These are phyloP conservation scores for Paraescarpia echinospica DNA, from an alignment of 1,140 invertebrate genomes.

Conservation along the genomic window DNA sequence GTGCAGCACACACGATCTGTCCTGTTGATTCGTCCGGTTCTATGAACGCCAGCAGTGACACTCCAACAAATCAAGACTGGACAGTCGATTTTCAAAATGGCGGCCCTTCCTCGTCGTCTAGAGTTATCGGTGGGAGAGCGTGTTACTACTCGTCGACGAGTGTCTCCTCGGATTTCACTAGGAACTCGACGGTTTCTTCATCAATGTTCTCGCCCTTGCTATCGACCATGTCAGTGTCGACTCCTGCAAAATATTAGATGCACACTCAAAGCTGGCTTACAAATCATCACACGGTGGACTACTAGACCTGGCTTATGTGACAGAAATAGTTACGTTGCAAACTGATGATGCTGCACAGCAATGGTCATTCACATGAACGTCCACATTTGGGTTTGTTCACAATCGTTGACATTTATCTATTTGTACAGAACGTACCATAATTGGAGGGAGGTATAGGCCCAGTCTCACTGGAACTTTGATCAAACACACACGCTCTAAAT, in stretches of 20 bases:
- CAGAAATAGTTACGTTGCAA: background rate
- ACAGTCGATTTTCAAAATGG: background rate
- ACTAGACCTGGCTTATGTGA: background rate
- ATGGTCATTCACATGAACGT: background rate
- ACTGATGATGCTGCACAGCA: background rate
- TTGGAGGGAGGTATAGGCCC: too few relatives aligned
- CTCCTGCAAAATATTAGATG: constrained; percentile 66
- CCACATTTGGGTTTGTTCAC: too few relatives aligned
- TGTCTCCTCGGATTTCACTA: constrained; percentile 92
- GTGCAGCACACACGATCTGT: background rate
- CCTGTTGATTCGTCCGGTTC: background rate
- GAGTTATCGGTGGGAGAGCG: background rate
- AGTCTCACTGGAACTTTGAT: too few relatives aligned
- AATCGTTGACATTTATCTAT: too few relatives aligned
- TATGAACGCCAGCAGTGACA: background rate
- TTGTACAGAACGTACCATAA: too few relatives aligned
- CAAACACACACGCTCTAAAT: too few relatives aligned
- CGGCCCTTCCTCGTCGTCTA: background rate
- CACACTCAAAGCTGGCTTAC: background rate
- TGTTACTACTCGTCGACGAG: constrained; percentile 66
- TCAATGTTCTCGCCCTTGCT: constrained; percentile 84
- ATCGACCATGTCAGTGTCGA: constrained; percentile 89
- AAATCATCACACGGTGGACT: background rate
- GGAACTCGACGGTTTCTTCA: constrained; percentile 95
- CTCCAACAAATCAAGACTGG: background rate